Percentiles rank a stretch among this genome's conserved stretches.
These are phyloP conservation scores for Linnaemya vulpina DNA, from an alignment of 2,888 invertebrate species.

Conservation along the genomic window DNA sequence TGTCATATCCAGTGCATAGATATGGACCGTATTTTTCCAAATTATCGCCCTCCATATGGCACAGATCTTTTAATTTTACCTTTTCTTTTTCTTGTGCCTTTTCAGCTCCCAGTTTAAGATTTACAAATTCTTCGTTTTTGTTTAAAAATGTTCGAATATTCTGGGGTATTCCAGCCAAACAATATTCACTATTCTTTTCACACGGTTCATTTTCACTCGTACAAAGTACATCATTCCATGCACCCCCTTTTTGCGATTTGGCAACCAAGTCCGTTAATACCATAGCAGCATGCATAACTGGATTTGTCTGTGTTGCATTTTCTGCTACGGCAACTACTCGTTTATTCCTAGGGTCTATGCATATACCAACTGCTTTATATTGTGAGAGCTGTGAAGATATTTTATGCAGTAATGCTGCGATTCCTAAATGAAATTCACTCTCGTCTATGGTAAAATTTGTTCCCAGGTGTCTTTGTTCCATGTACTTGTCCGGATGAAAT, in stretches of 20 bases:
- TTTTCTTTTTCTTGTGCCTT: slow-evolving; percentile 60
- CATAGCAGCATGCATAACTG: slow-evolving; percentile 93
- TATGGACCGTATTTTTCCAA: slow-evolving; percentile 86
- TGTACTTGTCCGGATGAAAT: slow-evolving; percentile 90
- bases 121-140: slow-evolving; percentile 78
- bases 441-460: slow-evolving; percentile 85
- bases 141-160: slow-evolving; percentile 79
- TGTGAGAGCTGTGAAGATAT: slow-evolving; percentile 76
- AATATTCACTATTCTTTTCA: slow-evolving; percentile 77
- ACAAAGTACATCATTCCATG: slow-evolving; percentile 83
- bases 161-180: slow-evolving; percentile 83
- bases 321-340: slow-evolving; percentile 87
- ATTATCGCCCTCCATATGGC: slow-evolving; percentile 77
- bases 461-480: slow-evolving; percentile 87
- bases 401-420: slow-evolving; percentile 84
- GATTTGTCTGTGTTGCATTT: slow-evolving; percentile 85
- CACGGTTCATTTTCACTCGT: neutral
- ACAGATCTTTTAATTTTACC: slow-evolving; percentile 18
- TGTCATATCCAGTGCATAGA: slow-evolving; percentile 93
- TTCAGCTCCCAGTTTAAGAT: slow-evolving; percentile 84
- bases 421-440: slow-evolving; percentile 84
- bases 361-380: slow-evolving; percentile 84
- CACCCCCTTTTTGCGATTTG: slow-evolving; percentile 90
- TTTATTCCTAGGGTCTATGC: slow-evolving; percentile 88
- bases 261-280: slow-evolving; percentile 93